Evolutionary conservation across 2,113 vertebrate species (phyloP), one percentile per base, ranked within the genome.

Genomic region (Chitala chitala): DNA sequence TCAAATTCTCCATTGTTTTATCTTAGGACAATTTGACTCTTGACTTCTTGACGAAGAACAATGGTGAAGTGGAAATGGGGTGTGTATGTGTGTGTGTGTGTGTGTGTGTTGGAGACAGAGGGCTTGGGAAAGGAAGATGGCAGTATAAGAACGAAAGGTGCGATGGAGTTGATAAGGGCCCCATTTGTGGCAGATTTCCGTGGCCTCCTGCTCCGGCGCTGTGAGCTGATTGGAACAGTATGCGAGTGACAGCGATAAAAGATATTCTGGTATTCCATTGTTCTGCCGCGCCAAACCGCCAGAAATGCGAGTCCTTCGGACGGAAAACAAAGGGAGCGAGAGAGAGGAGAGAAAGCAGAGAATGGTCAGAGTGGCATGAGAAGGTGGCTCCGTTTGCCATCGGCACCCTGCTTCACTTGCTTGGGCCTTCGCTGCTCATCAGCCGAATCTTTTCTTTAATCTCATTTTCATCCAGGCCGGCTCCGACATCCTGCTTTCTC

Each of bases 151-250:
- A 38, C 20, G 3, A 38, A n/a, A 29, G 56, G n/a, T 44, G 8
- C 38, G 22, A n/a, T 2, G 2, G 58, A 26, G 9, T 29, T 42
- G 33, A 17, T 54, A 29, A 71, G 36, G 46, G 40, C 17, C 69
- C 59, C 0, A 24, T 40, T 76, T 59, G 10, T 29, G 5, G 24
- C n/a, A 15, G 74, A 58, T 54, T 72, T 64, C 61, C 73, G 46
- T 48, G 12, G 8, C 33, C 22, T 6, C 12, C 15, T 20, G 50
- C 46, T 17, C 75, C 31, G 75, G 58, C 55, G 44, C 53, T 51
- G 68, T 69, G 73, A 48, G 71, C 48, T 79, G 77, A 83, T 83
- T 81, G 78, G 72, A 82, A 82, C 80, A 82, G 72, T 73, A 80
- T 80, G 80, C 56, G 63, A 69, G 42, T 73, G 76, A 70, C 64